A percentile compares a stretch with the other conserved stretches of the same genome.
These are phyloP conservation scores for Nyctibius bracteatus DNA, from an alignment of 2,113 vertebrate genomes.

Conservation along the genomic window DNA sequence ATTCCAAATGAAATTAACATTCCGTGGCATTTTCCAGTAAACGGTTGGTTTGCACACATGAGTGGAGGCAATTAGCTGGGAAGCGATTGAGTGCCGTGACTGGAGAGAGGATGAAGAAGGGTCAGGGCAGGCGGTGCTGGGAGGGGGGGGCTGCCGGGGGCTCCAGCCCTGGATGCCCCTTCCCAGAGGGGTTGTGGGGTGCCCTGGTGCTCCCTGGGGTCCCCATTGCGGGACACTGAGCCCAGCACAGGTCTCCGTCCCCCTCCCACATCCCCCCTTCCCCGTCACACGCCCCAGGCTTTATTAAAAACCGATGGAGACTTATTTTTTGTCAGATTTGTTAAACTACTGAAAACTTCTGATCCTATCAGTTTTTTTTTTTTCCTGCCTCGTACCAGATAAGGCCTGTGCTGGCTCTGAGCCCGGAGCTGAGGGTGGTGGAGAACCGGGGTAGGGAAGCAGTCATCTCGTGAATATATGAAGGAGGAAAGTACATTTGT, in stretches of 20 bases:
- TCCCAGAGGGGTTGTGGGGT: not conserved
- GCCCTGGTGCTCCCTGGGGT: not conserved
- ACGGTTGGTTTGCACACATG: slow-evolving; percentile 71
- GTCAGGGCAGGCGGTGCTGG: not conserved
- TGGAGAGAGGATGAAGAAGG: slow-evolving; percentile 52
- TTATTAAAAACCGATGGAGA: not conserved
- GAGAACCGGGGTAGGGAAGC: not conserved
- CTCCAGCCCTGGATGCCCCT: rapidly evolving
- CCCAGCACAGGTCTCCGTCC: rapidly evolving
- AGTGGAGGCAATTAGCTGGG: slow-evolving; percentile 73
- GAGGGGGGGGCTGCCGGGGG: rapidly evolving
- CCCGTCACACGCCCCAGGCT: not conserved
- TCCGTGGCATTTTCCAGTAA: slow-evolving; percentile 70
- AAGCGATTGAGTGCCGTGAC: slow-evolving; percentile 51
- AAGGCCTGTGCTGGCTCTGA: slow-evolving; percentile 38
- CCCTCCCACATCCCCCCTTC: not conserved
- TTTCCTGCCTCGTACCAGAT: slow-evolving; percentile 11
- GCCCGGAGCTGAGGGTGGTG: slow-evolving; percentile 15
- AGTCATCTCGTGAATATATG: slow-evolving; percentile 38
- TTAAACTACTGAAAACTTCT: slow-evolving; percentile 23
- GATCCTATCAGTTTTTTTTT: slow-evolving; percentile 14
- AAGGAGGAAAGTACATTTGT: slow-evolving; percentile 57
- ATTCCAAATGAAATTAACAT: slow-evolving; percentile 75
- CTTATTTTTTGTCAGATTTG: not conserved
- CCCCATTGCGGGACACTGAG: not conserved